phyloP scores from a whole-genome alignment of 2,797 vertebrate species.

The Gambelia wislizenii region DNA sequence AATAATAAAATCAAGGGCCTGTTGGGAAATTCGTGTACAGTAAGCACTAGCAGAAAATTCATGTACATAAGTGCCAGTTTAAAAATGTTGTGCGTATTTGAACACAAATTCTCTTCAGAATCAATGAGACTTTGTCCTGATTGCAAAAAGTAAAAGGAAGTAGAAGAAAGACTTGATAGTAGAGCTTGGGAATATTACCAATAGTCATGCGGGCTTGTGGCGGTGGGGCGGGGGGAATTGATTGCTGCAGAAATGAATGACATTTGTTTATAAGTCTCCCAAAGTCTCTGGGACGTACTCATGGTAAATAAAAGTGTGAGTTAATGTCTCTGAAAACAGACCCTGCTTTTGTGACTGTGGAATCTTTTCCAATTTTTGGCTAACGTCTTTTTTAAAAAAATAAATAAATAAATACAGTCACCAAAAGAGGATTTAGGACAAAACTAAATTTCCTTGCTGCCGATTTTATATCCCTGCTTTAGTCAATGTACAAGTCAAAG shows the following conservation, averaged over 20 bases:
- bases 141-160: background rate
- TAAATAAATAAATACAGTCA: background rate
- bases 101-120: background rate
- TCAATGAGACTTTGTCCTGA: background rate
- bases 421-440: constrained; percentile 30
- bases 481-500: constrained; percentile 64
- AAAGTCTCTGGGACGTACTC: background rate
- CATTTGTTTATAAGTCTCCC: background rate
- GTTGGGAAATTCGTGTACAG: background rate
- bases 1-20: background rate
- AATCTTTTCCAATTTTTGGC: background rate
- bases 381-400: background rate
- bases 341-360: background rate
- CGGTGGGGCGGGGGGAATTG: too few species aligned
- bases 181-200: too few species aligned
- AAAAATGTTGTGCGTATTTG: background rate
- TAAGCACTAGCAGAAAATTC: background rate
- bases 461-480: constrained; percentile 53
- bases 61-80: too few species aligned
- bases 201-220: too few species aligned
- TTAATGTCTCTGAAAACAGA: background rate
- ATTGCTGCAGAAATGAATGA: background rate
- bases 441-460: constrained; percentile 44
- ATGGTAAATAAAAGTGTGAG: background rate
- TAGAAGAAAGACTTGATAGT: background rate